Base-by-base conservation (phyloP, 1,140 invertebrate species). In the Papilio aristodemus region DNA sequence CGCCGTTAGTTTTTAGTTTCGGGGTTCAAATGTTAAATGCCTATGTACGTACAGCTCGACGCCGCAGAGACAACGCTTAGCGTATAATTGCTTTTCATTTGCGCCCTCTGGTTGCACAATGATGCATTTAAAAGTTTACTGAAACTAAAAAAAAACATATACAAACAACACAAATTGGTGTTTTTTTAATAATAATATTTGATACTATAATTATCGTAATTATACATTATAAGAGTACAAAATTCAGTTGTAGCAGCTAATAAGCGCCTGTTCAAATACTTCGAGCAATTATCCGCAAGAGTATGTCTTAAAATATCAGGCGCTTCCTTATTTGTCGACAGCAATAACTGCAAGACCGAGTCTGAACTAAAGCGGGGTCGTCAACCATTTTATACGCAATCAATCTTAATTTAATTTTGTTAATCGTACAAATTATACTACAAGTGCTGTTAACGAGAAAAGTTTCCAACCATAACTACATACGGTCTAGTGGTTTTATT, bases 1-100 rank as follows among this genome's bases (percentile, higher is more conserved):
- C 69, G 80, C 78, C 75, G 75, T 84, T 84, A 84, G 79, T 83
- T 85, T 83, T 85, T 85, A 84, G 81, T 76, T 84, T 73, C 80
- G 70, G 72, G 74, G 73, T 77, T 78, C 78, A 83, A 81, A 85
- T 78, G 76, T 77, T 79, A 75, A 83, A 83, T 83, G 75, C 81
- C 77, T 81, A 84, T 54, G 19, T 37, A 63, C 22, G 41, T 50
- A 27, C 62, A 46, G 25, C 10, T 8, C 63, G 13, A 37, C 17
- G 41, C 36, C 14, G 27, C 63, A 66, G 63, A 50, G 17, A 38
- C 27, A 32, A 17, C 59, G 32, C 17, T 62, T 37, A 62, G 59
- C 63, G 63, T 46, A 25, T 66, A 66, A 66, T 66, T 66, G 63
- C 63, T 66, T 43, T 46, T 46, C 63, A 66, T 66, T 66, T 50